Conservation (phyloP, 2,888 invertebrate species). For the Diploptera punctata region DNA sequence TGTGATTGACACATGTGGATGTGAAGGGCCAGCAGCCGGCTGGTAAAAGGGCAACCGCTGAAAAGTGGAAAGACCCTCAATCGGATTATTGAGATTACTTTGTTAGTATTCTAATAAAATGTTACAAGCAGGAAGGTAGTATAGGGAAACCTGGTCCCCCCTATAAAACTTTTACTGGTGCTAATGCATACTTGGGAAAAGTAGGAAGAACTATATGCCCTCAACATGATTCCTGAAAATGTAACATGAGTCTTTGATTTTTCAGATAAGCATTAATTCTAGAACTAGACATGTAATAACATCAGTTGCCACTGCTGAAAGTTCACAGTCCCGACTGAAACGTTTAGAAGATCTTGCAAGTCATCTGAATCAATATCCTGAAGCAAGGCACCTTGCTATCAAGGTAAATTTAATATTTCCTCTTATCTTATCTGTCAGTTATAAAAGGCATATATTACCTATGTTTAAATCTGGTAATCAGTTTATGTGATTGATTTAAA, state of each 20-base stretch:
- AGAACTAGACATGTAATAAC: constrained; percentile 71
- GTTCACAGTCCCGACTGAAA: constrained; percentile 62
- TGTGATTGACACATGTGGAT: too few species aligned
- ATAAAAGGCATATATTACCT: too few species aligned
- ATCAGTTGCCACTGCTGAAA: constrained; percentile 65
- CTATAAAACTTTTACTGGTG: too few species aligned
- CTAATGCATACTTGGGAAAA: too few species aligned
- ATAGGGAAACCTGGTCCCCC: too few species aligned
- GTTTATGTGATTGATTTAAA: neutral
- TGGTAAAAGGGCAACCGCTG: too few species aligned
- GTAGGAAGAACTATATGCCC: too few species aligned
- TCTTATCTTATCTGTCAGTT: constrained; percentile 42
- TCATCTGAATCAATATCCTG: constrained; percentile 77
- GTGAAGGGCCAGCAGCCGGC: too few species aligned
- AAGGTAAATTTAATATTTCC: constrained; percentile 63
- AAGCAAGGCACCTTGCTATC: constrained; percentile 73
- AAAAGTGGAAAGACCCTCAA: too few species aligned
- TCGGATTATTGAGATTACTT: too few species aligned
- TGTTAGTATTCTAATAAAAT: too few species aligned
- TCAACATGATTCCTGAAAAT: neutral
- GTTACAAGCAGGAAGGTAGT: too few species aligned
- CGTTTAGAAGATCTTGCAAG: constrained; percentile 72
- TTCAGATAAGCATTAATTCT: constrained; percentile 65
- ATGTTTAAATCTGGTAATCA: neutral
- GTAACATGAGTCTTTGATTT: neutral